These are phyloP conservation scores for Microctonus brassicae DNA, from an alignment of 2,888 invertebrate species.

Conservation along the genomic window DNA sequence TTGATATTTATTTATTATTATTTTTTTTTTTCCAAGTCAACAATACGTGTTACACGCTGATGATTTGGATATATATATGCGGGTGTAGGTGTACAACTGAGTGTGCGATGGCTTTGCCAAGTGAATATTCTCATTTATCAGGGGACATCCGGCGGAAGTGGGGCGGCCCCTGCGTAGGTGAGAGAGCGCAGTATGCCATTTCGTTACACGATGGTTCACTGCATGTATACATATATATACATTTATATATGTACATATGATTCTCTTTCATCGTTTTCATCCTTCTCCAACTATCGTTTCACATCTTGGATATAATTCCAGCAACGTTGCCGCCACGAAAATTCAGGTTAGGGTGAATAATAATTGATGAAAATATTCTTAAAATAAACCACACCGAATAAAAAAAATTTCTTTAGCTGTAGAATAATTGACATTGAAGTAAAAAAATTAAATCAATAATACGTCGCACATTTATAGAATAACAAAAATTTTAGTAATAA, in stretches of 20 bases:
- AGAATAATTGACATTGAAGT: no score
- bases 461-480: no score
- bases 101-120: slow-evolving; percentile 48
- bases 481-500: no score
- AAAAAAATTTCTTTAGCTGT: neutral
- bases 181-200: slow-evolving; percentile 49
- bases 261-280: neutral
- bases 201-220: neutral
- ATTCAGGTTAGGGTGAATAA: slow-evolving; percentile 57
- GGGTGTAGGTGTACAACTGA: slow-evolving; percentile 44
- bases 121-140: slow-evolving; percentile 66
- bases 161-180: slow-evolving; percentile 67
- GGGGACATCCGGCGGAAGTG: slow-evolving; percentile 69
- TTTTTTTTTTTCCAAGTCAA: neutral
- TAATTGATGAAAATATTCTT: slow-evolving; percentile 61
- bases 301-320: neutral
- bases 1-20: neutral
- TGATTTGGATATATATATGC: neutral
- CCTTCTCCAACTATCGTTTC: neutral
- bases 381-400: slow-evolving; percentile 53
- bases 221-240: neutral
- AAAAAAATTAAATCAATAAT: neutral
- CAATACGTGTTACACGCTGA: neutral
- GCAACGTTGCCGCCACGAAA: slow-evolving; percentile 29
- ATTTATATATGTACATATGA: neutral